These are phyloP conservation scores for Ceryle rudis DNA, from an alignment of 2,797 vertebrate genomes.

Conservation along the genomic window DNA sequence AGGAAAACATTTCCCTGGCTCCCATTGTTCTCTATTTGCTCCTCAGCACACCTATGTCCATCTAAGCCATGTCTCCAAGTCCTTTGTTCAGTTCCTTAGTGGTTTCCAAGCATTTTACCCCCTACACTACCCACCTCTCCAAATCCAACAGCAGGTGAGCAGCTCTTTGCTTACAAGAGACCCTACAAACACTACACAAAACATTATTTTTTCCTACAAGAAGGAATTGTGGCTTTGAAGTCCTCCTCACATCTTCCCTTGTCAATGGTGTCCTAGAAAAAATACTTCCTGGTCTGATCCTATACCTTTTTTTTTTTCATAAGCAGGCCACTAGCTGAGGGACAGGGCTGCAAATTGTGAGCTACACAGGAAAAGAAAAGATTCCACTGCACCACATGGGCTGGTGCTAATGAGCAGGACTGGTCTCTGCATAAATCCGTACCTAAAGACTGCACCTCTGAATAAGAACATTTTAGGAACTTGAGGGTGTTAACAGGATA, in stretches of 20 bases:
- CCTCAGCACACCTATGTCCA: background rate
- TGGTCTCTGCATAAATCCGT: background rate
- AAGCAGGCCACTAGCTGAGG: background rate
- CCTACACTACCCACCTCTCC: background rate
- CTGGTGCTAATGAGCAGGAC: background rate
- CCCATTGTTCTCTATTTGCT: background rate
- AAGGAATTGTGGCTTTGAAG: background rate
- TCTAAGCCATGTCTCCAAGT: background rate
- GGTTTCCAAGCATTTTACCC: background rate
- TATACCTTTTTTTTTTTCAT: no score
- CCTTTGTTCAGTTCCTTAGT: background rate
- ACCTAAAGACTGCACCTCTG: background rate
- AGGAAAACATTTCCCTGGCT: background rate
- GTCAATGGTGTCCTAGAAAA: background rate
- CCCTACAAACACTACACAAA: background rate
- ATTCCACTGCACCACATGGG: accelerated
- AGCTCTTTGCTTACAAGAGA: background rate
- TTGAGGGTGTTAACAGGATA: background rate
- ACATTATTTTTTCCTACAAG: background rate
- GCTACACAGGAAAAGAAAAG: background rate
- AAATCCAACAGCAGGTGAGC: background rate
- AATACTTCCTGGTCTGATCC: background rate
- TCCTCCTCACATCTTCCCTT: background rate
- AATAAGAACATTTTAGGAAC: background rate
- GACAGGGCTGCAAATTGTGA: background rate